These are phyloP conservation scores for Eurytoma adleriae DNA, from an alignment of 2,888 invertebrate genomes.

Conservation along the genomic window DNA sequence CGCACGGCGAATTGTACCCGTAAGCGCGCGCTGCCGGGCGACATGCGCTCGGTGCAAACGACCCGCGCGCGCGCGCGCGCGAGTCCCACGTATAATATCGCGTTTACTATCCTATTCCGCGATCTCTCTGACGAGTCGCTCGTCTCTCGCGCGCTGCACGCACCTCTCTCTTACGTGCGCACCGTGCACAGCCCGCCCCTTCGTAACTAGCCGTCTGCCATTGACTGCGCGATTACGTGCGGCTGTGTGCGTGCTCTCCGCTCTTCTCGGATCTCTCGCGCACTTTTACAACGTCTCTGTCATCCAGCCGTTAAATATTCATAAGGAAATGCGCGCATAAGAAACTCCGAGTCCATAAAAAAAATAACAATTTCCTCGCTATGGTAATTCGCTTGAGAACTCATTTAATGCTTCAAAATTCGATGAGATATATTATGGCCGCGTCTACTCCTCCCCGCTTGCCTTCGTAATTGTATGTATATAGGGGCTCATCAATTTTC, in stretches of 20 bases:
- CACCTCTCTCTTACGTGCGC: background rate
- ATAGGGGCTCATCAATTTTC: background rate
- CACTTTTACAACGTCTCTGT: conserved; percentile 32
- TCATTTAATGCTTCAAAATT: conserved; percentile 10
- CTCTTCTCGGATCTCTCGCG: background rate
- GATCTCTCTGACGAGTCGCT: conserved; percentile 45
- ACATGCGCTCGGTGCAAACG: conserved; percentile 49
- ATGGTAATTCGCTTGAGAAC: conserved; percentile 24
- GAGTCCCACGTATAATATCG: conserved; percentile 52
- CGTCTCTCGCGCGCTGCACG: conserved; percentile 1
- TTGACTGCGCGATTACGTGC: background rate
- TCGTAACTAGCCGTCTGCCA: conserved; percentile 3
- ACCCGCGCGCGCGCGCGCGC: conserved; percentile 29
- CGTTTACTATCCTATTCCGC: conserved; percentile 54
- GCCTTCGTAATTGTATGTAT: background rate
- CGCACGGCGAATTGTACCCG: conserved; percentile 3
- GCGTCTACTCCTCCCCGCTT: background rate
- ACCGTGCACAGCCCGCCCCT: too few relatives aligned
- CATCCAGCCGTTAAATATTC: conserved; percentile 28
- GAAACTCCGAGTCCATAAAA: background rate
- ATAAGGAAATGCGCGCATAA: background rate
- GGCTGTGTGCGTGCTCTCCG: background rate
- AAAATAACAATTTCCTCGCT: conserved; percentile 23
- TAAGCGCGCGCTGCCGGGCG: conserved; percentile 16
- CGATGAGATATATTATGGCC: background rate